These are phyloP conservation scores for Amphimedon queenslandica DNA, from an alignment of 37 sponge, comb jelly and placozoan genomes.

Conservation along the genomic window DNA sequence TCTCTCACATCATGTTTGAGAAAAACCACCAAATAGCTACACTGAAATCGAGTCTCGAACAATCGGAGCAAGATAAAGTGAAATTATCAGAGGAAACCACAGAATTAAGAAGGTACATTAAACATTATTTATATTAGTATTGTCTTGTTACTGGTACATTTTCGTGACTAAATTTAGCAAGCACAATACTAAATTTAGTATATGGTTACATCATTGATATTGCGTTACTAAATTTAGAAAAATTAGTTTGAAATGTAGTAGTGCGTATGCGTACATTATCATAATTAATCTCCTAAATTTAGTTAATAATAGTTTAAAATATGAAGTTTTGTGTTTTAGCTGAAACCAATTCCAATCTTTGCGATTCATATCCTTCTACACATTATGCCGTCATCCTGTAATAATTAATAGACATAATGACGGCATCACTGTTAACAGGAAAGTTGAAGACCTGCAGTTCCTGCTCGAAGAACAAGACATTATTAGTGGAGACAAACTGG, in stretches of 20 bases:
- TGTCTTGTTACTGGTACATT: background rate
- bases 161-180: background rate
- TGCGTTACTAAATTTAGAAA: no score
- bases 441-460: slow-evolving; percentile 79
- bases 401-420: no score
- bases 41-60: slow-evolving; percentile 29
- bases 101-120: slow-evolving; percentile 34
- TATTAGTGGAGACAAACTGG: slow-evolving; percentile 51
- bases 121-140: background rate
- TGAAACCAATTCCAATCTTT: background rate
- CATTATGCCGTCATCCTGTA: no score
- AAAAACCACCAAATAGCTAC: slow-evolving; percentile 19
- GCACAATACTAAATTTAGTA: background rate
- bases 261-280: background rate
- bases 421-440: no score
- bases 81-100: slow-evolving; percentile 27
- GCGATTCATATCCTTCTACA: no score
- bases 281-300: background rate
- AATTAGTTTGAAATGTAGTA: no score
- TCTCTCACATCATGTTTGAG: slow-evolving; percentile 30
- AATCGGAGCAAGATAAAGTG: slow-evolving; percentile 43
- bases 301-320: background rate
- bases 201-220: no score
- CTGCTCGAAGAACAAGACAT: slow-evolving; percentile 60
- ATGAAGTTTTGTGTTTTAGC: background rate